Percentiles rank a stretch among this genome's conserved stretches.
phyloP scores from a whole-genome alignment of 2,113 vertebrate genomes.

The Tricholaema leucomelas region DNA sequence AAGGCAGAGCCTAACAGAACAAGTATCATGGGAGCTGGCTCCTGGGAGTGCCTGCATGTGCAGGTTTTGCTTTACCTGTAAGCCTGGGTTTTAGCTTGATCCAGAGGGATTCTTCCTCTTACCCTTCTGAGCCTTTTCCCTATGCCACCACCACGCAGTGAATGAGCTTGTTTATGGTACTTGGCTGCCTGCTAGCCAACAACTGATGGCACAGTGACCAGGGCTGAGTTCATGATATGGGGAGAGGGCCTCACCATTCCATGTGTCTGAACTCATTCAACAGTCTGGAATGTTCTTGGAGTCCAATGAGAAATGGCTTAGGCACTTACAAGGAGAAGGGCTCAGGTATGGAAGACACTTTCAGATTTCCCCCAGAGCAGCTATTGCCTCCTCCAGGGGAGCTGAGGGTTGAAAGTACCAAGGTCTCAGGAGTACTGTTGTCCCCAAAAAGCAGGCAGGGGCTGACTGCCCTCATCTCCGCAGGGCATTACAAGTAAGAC shows the following conservation, averaged over 20 bases:
- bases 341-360: background rate
- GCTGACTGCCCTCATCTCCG: background rate
- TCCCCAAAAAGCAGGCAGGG: background rate
- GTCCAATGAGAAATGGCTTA: background rate
- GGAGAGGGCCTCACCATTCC: background rate
- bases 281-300: background rate
- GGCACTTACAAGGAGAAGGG: background rate
- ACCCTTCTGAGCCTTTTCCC: no score
- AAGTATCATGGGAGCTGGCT: background rate
- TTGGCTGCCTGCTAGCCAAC: background rate
- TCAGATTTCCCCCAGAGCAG: background rate
- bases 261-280: background rate
- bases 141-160: background rate
- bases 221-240: background rate
- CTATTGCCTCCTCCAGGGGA: background rate
- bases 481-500: background rate
- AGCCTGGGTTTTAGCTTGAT: no score
- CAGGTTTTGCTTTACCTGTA: background rate
- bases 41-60: background rate
- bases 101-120: no score
- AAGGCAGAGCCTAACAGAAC: background rate
- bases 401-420: no score
- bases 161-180: background rate
- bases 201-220: background rate
- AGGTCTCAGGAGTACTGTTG: background rate